Base-by-base conservation (phyloP, 1,140 invertebrate species). In the Megalonaias nervosa region DNA sequence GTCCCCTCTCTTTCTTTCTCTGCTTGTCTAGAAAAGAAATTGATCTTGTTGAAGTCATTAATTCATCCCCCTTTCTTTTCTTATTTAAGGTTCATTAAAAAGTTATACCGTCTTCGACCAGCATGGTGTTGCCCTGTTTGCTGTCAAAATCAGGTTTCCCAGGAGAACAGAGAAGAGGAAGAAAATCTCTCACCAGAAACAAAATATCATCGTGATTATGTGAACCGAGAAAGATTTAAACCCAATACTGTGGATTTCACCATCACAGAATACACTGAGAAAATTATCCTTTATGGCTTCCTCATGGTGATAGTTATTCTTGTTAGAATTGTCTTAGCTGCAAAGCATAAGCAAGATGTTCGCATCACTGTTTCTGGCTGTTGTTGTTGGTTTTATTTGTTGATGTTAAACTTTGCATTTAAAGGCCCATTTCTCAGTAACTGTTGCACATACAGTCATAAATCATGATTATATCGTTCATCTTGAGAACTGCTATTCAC, bases 271-370 rank as follows among this genome's bases (percentile, higher is more conserved):
- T 91, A 91, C 75, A 91, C 87, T 19, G 91, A 92, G 79, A 92
- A 92, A 82, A 86, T 91, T 26, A 89, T 92, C 2, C 86, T 90
- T 31, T 92, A 91, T 80, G 91, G 91, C 26, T 92, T 91, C 79
- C 77, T 92, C 23, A 89, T 92, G 89, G 91, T 91, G 81, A 81
- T 83, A 48, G 38, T 48, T 31, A 31, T 1, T 48, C 38, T 11
- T 9, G 38, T 48, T 48, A 48, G 6, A 48, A 48, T 48, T 48
- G 38, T 48, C 5, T 38, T 38, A 9, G 5, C 38, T 48, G 38
- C 38, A 48, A 48, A 48, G 38, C 38, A 48, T 48, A 48, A 11
- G 2, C 38, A 48, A 48, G 38, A 48, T 48, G 38, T 48, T 48
- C 0, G 38, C 11, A 48, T 48, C 38, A 48, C 38, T 48, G 5